These are phyloP conservation scores for Drosophila lacertosa DNA, from an alignment of 1,140 invertebrate genomes.

Conservation along the genomic window DNA sequence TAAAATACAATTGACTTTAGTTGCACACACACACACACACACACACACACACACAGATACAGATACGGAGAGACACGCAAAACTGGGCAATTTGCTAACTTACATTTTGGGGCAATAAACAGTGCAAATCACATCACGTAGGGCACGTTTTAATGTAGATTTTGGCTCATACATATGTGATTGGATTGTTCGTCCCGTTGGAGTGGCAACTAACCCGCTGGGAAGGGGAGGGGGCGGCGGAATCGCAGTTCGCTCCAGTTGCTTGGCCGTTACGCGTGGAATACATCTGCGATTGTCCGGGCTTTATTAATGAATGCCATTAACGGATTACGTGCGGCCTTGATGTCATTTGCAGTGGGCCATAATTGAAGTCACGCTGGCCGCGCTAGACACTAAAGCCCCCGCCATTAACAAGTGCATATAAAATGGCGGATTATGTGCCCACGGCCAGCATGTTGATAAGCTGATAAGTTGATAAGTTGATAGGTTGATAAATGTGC, in stretches of 20 bases:
- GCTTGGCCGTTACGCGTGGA: conserved; percentile 23
- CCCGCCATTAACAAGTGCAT: conserved; percentile 47
- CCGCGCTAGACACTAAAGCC: conserved; percentile 36
- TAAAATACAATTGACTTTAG: background rate
- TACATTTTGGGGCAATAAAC: conserved; percentile 27
- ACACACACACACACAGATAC: background rate
- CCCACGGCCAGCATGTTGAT: too few species aligned
- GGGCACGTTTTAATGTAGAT: conserved; percentile 33
- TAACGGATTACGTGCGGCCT: conserved; percentile 39
- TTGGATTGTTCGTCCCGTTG: conserved; percentile 6
- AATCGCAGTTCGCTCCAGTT: background rate
- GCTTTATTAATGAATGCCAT: conserved; percentile 49
- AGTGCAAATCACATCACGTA: conserved; percentile 44
- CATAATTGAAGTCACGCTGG: conserved; percentile 25
- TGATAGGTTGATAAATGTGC: conserved; percentile 17
- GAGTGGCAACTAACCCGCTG: background rate
- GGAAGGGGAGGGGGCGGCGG: background rate
- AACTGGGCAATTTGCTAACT: conserved; percentile 21
- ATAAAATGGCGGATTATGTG: conserved; percentile 9
- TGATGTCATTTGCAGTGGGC: conserved; percentile 19
- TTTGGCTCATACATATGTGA: conserved; percentile 22
- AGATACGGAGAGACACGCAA: background rate
- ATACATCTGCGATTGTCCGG: conserved; percentile 11
- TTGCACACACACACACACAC: background rate
- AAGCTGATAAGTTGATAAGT: background rate